phyloP scores from a whole-genome alignment of 2,888 invertebrate species.

The Pseudococcus jackbeardsleyi region DNA sequence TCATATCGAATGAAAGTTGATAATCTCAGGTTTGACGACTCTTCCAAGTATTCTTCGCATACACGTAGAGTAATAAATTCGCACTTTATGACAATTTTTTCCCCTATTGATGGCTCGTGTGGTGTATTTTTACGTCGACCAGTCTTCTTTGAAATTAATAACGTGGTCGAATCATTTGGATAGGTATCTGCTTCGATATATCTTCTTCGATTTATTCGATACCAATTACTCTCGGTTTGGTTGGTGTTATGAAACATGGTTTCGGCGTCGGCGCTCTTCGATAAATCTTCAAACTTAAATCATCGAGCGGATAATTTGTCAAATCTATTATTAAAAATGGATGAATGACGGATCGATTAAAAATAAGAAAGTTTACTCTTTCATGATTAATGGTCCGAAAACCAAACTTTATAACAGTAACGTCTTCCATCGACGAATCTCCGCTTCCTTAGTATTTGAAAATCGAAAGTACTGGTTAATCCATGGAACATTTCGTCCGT shows the following conservation, averaged over 20 bases:
- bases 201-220: neutral
- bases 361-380: constrained; percentile 40
- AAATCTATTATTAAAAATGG: constrained; percentile 46
- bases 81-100: neutral
- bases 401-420: constrained; percentile 51
- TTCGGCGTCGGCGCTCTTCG: neutral
- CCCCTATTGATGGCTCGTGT: neutral
- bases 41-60: neutral
- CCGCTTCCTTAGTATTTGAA: constrained; percentile 7
- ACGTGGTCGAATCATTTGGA: neutral
- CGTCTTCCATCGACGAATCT: neutral
- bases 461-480: constrained; percentile 18
- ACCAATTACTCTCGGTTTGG: neutral
- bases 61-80: neutral
- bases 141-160: too few species aligned
- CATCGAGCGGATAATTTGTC: constrained; percentile 42
- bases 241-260: neutral
- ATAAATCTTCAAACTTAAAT: constrained; percentile 25
- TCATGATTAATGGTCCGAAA: constrained; percentile 55
- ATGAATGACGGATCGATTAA: constrained; percentile 36
- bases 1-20: constrained; percentile 52
- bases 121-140: too few species aligned
- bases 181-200: too few species aligned
- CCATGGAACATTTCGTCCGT: constrained; percentile 17
- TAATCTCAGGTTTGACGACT: constrained; percentile 62